Conservation (phyloP, 1,140 invertebrate genomes). For the Eurosta solidaginis region DNA sequence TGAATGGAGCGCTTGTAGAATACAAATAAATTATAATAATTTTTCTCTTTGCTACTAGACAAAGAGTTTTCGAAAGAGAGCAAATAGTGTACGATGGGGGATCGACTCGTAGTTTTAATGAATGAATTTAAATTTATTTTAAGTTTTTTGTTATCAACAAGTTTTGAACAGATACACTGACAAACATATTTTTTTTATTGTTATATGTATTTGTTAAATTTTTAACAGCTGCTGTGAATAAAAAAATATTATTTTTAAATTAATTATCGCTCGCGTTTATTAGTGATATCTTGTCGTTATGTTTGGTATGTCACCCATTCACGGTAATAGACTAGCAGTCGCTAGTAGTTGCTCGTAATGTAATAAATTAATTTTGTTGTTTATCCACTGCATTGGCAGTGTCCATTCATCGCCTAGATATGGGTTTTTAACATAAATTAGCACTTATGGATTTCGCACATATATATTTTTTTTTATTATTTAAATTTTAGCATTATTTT, state of each 20-base stretch:
- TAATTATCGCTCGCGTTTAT: neutral
- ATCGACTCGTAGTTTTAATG: neutral
- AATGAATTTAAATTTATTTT: slow-evolving; percentile 3
- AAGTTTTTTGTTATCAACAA: neutral
- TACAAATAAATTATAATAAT: neutral
- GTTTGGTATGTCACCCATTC: neutral
- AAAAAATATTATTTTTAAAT: neutral
- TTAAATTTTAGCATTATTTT: neutral
- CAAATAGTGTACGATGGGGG: neutral
- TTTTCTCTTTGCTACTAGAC: neutral
- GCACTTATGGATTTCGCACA: neutral
- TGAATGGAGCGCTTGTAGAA: neutral
- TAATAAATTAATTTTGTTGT: neutral
- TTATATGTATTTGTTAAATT: no score
- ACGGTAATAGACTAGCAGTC: neutral
- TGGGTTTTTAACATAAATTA: slow-evolving; percentile 16
- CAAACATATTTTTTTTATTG: no score
- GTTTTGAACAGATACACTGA: neutral
- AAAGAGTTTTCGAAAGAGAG: neutral
- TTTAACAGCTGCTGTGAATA: neutral
- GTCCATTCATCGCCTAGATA: neutral
- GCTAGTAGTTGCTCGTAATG: neutral
- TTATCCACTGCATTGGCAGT: neutral
- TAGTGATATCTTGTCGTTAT: neutral
- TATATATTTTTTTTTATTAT: neutral